Evolutionary conservation across 2,113 vertebrate genomes (phyloP), one percentile per base, ranked within the genome.

Genomic region (Procapra przewalskii): DNA sequence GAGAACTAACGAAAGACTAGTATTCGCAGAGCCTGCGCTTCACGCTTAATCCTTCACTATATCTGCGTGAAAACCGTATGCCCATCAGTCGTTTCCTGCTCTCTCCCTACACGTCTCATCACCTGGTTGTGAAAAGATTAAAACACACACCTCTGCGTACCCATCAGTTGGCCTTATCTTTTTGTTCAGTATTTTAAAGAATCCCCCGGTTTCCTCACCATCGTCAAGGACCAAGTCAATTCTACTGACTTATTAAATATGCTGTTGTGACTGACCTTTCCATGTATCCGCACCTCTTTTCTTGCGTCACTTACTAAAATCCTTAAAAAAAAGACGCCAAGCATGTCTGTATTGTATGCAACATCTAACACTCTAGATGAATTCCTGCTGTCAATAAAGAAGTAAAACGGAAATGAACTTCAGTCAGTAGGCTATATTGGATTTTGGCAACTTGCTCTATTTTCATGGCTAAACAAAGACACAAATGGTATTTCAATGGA

Each of bases 31-130:
- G 50, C 14, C 77, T n/a, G 16, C 0, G 2, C 91, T 83, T 90
- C 54, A 90, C 31, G 43, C 17, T 84, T 92, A 77, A 91, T 86
- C 43, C 91, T 71, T 91, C 33, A 48, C 77, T 84, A 94, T 3
- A 52, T 64, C 33, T 33, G 14, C 48, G 67, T 79, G n/a, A 84
- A 98, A 94, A 88, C n/a, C 59, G 92, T 95, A 90, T 91, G n/a
- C 29, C 64, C 81, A 36, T 82, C 64, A 75, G 64, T 45, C 81
- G 15, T 62, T 90, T 82, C 88, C 43, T 81, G 23, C 11, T 90
- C 29, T 79, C 8, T 3, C 33, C 33, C 8, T 75, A 52, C 16
- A 80, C 2, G 86, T 62, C 36, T n/a, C 36, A 97, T 80, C 15
- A 83, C 52, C 95, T 94, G 88, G 57, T 94, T 75, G 82, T 14